Evolutionary conservation across 2,797 vertebrate genomes (phyloP).

Genomic region (Enteromius afrohamiltoni): DNA sequence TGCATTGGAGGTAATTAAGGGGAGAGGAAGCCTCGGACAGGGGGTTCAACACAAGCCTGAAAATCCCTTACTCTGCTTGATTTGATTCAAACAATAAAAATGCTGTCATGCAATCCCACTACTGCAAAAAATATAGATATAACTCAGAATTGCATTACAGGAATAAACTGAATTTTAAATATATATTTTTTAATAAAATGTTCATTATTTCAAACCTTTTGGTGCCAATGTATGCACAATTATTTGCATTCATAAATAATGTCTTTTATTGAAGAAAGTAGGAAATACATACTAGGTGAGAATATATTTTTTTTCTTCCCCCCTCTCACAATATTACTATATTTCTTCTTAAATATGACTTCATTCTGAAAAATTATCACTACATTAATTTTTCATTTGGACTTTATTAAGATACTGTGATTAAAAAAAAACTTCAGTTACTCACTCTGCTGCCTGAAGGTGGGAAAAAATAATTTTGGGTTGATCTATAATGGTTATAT

Average conservation of each 20-base stretch:
- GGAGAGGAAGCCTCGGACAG: constrained; percentile 49
- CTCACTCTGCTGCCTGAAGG: constrained; percentile 1
- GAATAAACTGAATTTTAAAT: not conserved
- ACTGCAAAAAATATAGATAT: not conserved
- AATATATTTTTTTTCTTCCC: not conserved
- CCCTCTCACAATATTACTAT: not conserved
- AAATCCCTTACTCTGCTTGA: constrained; percentile 24
- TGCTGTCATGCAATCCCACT: not conserved
- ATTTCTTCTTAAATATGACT: not conserved
- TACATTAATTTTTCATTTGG: not conserved
- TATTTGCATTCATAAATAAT: too few species aligned
- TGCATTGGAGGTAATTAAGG: constrained; percentile 72
- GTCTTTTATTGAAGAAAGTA: not conserved
- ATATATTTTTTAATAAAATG: not conserved
- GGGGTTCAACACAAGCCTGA: constrained; percentile 6
- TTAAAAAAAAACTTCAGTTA: not conserved
- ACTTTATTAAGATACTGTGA: not conserved
- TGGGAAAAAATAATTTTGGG: not conserved
- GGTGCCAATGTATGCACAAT: too few species aligned
- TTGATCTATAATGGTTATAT: constrained; percentile 29
- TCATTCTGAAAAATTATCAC: not conserved
- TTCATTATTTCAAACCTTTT: too few species aligned
- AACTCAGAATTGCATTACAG: not conserved
- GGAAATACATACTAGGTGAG: not conserved
- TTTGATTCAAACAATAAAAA: constrained; percentile 20